Percentiles rank a stretch among this genome's conserved stretches.
These are phyloP conservation scores for Elegia similella DNA, from an alignment of 2,888 invertebrate species.

Conservation along the genomic window DNA sequence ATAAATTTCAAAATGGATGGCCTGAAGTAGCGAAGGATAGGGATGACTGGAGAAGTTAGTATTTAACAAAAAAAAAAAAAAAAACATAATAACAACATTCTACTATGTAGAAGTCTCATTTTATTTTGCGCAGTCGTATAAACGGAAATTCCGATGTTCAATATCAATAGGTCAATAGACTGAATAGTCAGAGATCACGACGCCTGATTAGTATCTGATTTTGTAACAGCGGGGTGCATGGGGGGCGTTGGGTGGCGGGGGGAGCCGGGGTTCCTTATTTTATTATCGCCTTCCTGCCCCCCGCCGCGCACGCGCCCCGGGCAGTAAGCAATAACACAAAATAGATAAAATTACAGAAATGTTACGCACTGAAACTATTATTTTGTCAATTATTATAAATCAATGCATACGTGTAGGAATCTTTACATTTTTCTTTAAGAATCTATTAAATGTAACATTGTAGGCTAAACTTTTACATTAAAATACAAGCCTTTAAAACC, in stretches of 20 bases:
- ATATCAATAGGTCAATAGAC: conserved; percentile 2
- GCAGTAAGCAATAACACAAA: conserved; percentile 23
- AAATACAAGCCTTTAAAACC: too few relatives aligned
- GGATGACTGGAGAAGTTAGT: too few relatives aligned
- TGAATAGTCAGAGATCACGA: conserved; percentile 28
- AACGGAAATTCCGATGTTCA: not conserved
- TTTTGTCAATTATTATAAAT: not conserved
- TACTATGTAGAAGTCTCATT: not conserved
- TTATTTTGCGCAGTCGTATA: not conserved
- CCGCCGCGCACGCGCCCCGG: conserved; percentile 31
- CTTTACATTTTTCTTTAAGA: too few relatives aligned
- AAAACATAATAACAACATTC: too few relatives aligned
- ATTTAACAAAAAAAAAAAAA: too few relatives aligned
- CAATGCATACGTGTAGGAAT: too few relatives aligned
- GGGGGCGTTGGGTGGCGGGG: conserved; percentile 30
- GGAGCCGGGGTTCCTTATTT: conserved; percentile 45
- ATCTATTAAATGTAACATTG: too few relatives aligned
- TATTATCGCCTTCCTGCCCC: conserved; percentile 50
- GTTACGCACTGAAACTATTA: not conserved
- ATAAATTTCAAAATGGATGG: too few relatives aligned
- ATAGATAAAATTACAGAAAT: not conserved
- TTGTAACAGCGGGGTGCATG: conserved; percentile 25
- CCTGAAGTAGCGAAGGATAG: too few relatives aligned
- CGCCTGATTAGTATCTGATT: conserved; percentile 39
- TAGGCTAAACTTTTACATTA: too few relatives aligned